Percentiles rank a stretch among this genome's conserved stretches.
These are phyloP conservation scores for Dione juno DNA, from an alignment of 2,888 invertebrate species.

Conservation along the genomic window DNA sequence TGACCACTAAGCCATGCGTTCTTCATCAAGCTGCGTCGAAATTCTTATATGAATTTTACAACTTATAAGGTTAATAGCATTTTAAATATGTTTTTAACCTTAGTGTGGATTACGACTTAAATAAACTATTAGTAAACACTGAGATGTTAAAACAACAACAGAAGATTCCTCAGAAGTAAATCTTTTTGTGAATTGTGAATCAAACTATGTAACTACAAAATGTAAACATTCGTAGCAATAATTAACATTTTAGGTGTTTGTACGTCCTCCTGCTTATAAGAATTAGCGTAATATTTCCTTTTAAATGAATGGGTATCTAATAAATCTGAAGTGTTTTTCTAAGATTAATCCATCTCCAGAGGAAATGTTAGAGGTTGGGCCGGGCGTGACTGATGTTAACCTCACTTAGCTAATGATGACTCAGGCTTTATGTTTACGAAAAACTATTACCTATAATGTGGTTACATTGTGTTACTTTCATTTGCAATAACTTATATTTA, in stretches of 20 bases:
- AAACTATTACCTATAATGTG: constrained; percentile 40
- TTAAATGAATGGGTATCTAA: constrained; percentile 40
- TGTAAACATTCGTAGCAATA: no score
- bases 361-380: constrained; percentile 45
- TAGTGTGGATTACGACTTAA: no score
- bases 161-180: no score
- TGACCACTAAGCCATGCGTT: no score
- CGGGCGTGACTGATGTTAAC: constrained; percentile 46
- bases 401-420: constrained; percentile 45
- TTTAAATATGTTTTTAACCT: no score
- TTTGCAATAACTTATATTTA: constrained; percentile 30
- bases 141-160: no score
- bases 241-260: background rate
- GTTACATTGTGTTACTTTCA: constrained; percentile 40
- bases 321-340: constrained; percentile 46
- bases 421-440: constrained; percentile 38
- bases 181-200: no score
- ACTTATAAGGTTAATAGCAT: no score
- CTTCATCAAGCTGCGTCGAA: no score
- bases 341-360: constrained; percentile 47
- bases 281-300: constrained; percentile 30
- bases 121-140: no score
- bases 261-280: background rate
- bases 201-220: no score
- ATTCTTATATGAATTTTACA: no score